phyloP scores from a whole-genome alignment of 1,140 invertebrate species.

The Pemphigus obesinymphae region DNA sequence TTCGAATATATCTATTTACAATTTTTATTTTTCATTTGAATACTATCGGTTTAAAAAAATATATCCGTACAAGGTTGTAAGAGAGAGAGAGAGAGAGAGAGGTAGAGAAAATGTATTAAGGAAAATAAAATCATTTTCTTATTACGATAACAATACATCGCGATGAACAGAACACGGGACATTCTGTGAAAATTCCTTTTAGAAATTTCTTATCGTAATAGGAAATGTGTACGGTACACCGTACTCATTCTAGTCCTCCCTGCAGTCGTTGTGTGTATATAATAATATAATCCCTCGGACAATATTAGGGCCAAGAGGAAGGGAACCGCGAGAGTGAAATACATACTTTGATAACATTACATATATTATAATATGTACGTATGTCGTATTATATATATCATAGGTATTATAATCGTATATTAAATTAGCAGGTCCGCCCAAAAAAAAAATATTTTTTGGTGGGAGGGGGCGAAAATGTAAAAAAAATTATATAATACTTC shows the following conservation, averaged over 20 bases:
- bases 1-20: too few species aligned
- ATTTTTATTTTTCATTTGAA: too few species aligned
- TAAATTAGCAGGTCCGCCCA: constrained; percentile 14
- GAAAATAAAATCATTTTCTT: not conserved
- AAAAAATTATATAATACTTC: too few species aligned
- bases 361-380: not conserved
- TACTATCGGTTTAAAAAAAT: too few species aligned
- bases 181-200: not conserved
- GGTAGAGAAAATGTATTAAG: not conserved
- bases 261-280: not conserved
- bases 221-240: not conserved
- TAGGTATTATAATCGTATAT: constrained; percentile 5
- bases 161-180: not conserved
- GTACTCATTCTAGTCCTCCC: not conserved
- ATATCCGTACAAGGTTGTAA: not conserved
- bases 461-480: too few species aligned
- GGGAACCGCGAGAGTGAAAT: too few species aligned
- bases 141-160: not conserved
- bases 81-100: too few species aligned
- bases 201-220: not conserved
- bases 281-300: not conserved
- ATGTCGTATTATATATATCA: not conserved
- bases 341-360: not conserved
- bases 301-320: not conserved
- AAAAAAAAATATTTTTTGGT: too few species aligned